These are phyloP conservation scores for Taphrorychus bicolor DNA, from an alignment of 2,888 invertebrate genomes.

Conservation along the genomic window DNA sequence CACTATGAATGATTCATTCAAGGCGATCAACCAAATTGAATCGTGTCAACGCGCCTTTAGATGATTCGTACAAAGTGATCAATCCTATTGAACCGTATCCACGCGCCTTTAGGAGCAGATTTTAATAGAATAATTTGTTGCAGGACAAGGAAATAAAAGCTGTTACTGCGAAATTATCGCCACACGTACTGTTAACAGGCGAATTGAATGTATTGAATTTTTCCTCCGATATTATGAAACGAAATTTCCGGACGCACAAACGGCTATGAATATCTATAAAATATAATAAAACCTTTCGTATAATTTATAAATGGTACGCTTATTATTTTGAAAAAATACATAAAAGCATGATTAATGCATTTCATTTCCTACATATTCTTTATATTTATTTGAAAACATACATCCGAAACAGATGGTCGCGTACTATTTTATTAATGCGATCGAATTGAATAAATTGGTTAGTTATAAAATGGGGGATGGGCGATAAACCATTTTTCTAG, in stretches of 20 bases:
- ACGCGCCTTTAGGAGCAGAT: too few species aligned
- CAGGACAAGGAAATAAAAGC: too few species aligned
- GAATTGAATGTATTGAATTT: neutral
- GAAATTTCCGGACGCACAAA: neutral
- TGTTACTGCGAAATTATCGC: too few species aligned
- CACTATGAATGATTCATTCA: too few species aligned
- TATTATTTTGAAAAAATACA: neutral
- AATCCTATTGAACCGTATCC: too few species aligned
- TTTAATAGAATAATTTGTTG: too few species aligned
- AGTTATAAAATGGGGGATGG: constrained; percentile 5
- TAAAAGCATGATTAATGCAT: constrained; percentile 1
- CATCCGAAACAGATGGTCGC: constrained; percentile 4
- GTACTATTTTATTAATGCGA: constrained; percentile 14
- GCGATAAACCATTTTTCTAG: constrained; percentile 14
- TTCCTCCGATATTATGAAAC: neutral
- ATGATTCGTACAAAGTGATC: too few species aligned
- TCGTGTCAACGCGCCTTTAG: too few species aligned
- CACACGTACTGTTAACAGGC: neutral
- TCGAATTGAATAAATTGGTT: constrained; percentile 19
- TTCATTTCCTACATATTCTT: neutral
- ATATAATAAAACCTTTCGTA: neutral
- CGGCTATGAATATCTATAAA: too few species aligned
- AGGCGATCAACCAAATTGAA: too few species aligned
- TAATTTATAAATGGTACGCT: neutral
- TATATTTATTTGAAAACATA: neutral